These are phyloP conservation scores for Zonitis immaculata DNA, from an alignment of 2,888 invertebrate species.

Conservation along the genomic window DNA sequence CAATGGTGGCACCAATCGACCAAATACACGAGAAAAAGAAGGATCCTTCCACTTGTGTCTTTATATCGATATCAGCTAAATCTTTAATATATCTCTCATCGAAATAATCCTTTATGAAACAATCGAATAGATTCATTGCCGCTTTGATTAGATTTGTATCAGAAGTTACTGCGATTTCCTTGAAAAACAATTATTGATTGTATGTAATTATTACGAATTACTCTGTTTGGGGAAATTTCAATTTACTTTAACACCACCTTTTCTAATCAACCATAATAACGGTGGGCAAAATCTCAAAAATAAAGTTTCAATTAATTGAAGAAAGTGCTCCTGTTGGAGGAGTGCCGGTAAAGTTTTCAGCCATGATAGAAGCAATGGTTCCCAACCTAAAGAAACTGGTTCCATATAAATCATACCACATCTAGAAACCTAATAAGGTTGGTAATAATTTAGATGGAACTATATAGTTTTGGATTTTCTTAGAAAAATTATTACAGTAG, in stretches of 20 bases:
- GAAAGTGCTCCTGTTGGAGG: slow-evolving; percentile 65
- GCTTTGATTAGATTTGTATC: slow-evolving; percentile 79
- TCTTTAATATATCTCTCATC: slow-evolving; percentile 67
- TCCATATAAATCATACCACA: slow-evolving; percentile 98
- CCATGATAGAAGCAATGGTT: slow-evolving; percentile 81
- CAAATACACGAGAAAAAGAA: slow-evolving; percentile 92
- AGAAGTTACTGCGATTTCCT: slow-evolving; percentile 83
- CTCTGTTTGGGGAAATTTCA: background rate
- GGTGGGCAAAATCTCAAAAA: slow-evolving; percentile 79
- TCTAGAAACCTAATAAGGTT: slow-evolving; percentile 67
- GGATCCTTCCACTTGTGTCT: slow-evolving; percentile 85
- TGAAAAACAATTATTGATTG: slow-evolving; percentile 32
- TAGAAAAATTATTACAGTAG: slow-evolving; percentile 67
- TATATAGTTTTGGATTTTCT: background rate
- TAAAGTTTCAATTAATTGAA: slow-evolving; percentile 68
- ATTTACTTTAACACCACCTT: slow-evolving; percentile 54
- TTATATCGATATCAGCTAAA: slow-evolving; percentile 74
- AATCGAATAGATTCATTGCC: slow-evolving; percentile 82
- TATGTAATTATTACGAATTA: too few species aligned
- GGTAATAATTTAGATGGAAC: background rate
- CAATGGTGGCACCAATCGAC: slow-evolving; percentile 83
- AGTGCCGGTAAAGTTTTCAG: slow-evolving; percentile 68
- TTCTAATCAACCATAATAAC: slow-evolving; percentile 69
- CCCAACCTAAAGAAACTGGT: slow-evolving; percentile 87
- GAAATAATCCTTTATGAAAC: slow-evolving; percentile 84